Evolutionary conservation across 2,888 invertebrate genomes (phyloP), one percentile per base, ranked within the genome.

Genomic region (Drosophila trichaetosa): DNA sequence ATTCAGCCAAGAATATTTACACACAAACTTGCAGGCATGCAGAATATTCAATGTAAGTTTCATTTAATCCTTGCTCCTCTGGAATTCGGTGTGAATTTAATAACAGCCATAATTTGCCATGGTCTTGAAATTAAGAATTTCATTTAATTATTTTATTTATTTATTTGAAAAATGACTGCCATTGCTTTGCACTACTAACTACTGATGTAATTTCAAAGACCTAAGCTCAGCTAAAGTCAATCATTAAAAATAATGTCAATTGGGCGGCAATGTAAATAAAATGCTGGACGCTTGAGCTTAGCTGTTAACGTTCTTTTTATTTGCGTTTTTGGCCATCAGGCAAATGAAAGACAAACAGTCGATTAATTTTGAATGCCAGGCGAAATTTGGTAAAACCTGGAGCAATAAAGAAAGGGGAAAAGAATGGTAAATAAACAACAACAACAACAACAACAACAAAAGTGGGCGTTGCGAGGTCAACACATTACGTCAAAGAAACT

Each of bases 291-390:
- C 48, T 59, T 42, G 21, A 46, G 21, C 46, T 7, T 13, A 46
- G 46, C 46, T 46, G 46, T 46, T 46, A 46, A 46, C 46, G 49
- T 52, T 21, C 11, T 49, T 54, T 36, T 31, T 11, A 4, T 49
- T 11, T 5, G 21, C 21, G 27, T 18, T 56, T 31, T 56, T 29
- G 34, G 24, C 11, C 51, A 24, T n/a, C 29, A 51, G 16, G 31
- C 58, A 70, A 78, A 77, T 77, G 61, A 74, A 76, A 67, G 56
- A 59, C 69, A 79, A 76, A 69, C 69, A 68, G 67, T 68, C 81
- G 78, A 80, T 80, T 78, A 75, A 78, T 75, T 78, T 80, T 78
- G 78, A 71, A 80, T 72, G 75, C 59, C 72, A 58, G 65, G 5
- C 64, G 54, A 71, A 65, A 61, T 64, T 66, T 74, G 61, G 64